Percentiles rank a stretch among this genome's conserved stretches.
phyloP scores from a whole-genome alignment of 2,113 vertebrate genomes.

The Polypterus senegalus region DNA sequence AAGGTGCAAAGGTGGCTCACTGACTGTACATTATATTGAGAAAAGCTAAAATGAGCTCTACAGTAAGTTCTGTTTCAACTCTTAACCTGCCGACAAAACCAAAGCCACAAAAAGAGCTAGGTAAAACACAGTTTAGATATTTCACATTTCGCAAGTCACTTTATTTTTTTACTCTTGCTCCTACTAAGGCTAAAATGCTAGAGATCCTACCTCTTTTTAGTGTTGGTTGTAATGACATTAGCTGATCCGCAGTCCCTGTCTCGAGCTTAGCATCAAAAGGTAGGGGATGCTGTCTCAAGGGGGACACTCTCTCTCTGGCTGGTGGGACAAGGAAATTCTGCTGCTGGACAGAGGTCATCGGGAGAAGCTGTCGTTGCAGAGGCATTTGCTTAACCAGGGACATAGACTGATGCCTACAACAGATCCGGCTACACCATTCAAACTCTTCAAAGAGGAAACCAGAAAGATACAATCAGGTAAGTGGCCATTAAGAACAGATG shows the following conservation, averaged over 20 bases:
- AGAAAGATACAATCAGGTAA: too few species aligned
- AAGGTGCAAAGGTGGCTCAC: not conserved
- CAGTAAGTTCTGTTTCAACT: not conserved
- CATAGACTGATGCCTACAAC: not conserved
- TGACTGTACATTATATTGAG: not conserved
- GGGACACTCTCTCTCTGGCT: not conserved
- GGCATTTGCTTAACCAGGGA: not conserved
- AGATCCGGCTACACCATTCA: not conserved
- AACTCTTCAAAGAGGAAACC: conserved; percentile 1
- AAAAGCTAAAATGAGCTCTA: not conserved
- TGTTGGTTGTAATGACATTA: conserved; percentile 1
- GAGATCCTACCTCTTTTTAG: conserved; percentile 24
- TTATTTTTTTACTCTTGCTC: too few species aligned
- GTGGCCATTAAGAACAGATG: not conserved
- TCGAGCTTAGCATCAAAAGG: conserved; percentile 21
- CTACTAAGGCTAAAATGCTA: not conserved
- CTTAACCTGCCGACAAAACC: not conserved
- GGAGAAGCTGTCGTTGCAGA: not conserved
- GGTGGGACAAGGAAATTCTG: conserved; percentile 12
- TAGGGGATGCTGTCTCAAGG: conserved; percentile 22
- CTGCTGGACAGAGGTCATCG: conserved; percentile 12
- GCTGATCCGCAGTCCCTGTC: not conserved
- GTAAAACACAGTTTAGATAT: not conserved
- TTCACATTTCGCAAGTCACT: too few species aligned
- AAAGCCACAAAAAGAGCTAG: not conserved